A percentile compares a stretch with the other conserved stretches of the same genome.
Conservation (phyloP, 2,888 invertebrate genomes). For the Cactoblastis cactorum region DNA sequence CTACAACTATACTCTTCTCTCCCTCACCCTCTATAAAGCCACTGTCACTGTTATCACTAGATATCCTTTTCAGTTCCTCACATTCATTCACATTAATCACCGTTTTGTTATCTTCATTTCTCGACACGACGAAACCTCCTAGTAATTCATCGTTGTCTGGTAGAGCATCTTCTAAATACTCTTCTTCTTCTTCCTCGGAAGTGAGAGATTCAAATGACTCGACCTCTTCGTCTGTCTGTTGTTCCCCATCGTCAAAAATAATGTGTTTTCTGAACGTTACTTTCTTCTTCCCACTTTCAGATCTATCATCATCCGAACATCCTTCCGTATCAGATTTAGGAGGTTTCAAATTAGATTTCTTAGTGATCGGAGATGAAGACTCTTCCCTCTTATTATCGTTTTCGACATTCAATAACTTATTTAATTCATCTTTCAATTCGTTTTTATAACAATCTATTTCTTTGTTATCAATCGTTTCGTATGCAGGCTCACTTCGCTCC, state of each 20-base stretch:
- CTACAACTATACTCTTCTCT: conserved; percentile 38
- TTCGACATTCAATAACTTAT: conserved; percentile 45
- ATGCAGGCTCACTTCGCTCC: conserved; percentile 39
- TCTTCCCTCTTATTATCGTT: conserved; percentile 29
- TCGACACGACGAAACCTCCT: conserved; percentile 39
- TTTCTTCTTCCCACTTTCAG: conserved; percentile 64
- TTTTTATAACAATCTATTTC: conserved; percentile 49
- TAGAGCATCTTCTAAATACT: conserved; percentile 53
- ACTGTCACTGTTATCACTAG: conserved; percentile 74
- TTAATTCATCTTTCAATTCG: conserved; percentile 56
- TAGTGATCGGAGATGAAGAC: conserved; percentile 44
- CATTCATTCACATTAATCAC: conserved; percentile 48
- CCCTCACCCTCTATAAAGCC: conserved; percentile 68
- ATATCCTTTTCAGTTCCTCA: conserved; percentile 52
- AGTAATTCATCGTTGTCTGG: conserved; percentile 55
- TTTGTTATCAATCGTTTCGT: conserved; percentile 48
- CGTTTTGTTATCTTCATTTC: conserved; percentile 47
- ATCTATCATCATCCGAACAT: conserved; percentile 67
- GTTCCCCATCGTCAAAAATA: conserved; percentile 73
- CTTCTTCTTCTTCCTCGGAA: conserved; percentile 53
- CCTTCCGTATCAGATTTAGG: conserved; percentile 65
- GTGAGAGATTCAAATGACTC: conserved; percentile 67
- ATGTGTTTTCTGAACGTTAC: conserved; percentile 73
- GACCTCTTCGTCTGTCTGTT: conserved; percentile 66
- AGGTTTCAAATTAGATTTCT: conserved; percentile 66